phyloP scores from a whole-genome alignment of 1,140 invertebrate genomes.

The Atta texana region DNA sequence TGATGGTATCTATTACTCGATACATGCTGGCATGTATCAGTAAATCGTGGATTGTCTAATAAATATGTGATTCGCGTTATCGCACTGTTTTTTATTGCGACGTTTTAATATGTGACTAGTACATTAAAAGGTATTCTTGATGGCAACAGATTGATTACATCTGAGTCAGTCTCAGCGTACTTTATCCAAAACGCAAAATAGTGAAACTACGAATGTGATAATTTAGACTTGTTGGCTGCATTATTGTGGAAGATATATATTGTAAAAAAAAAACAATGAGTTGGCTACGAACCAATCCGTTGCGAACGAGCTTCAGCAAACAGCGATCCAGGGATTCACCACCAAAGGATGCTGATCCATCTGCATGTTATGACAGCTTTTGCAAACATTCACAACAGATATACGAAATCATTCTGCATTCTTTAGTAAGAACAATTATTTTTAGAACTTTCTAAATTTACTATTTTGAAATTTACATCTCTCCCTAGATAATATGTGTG shows the following conservation, averaged over 20 bases:
- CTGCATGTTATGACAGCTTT: constrained; percentile 96
- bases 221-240: not conserved
- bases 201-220: not conserved
- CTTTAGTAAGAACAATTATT: constrained; percentile 85
- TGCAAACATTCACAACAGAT: constrained; percentile 98
- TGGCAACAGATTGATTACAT: not conserved
- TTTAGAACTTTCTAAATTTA: not conserved
- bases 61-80: not conserved
- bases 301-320: constrained; percentile 87
- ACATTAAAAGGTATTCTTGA: not conserved
- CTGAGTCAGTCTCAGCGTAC: not conserved
- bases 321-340: constrained; percentile 84
- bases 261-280: constrained; percentile 86
- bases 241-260: not conserved
- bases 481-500: not conserved
- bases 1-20: too few relatives aligned
- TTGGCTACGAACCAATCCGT: constrained; percentile 88
- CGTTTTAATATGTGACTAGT: not conserved
- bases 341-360: constrained; percentile 89
- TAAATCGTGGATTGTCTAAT: not conserved
- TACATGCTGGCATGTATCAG: too few relatives aligned
- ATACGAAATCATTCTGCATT: constrained; percentile 92
- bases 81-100: not conserved
- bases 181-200: not conserved
- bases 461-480: not conserved